phyloP scores from a whole-genome alignment of 2,113 vertebrate genomes.

The Catharus bicknelli region DNA sequence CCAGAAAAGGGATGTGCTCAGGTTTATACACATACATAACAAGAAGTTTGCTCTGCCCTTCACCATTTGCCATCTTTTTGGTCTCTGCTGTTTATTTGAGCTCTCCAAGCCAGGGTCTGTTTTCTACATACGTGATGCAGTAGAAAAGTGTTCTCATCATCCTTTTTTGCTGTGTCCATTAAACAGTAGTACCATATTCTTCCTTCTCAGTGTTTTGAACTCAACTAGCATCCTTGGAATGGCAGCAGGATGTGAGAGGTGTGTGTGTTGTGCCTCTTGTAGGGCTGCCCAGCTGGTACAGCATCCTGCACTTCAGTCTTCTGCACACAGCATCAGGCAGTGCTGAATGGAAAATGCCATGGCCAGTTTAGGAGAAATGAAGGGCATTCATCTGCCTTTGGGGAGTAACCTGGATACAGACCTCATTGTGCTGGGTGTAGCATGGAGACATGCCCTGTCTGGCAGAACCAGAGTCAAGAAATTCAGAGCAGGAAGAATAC shows the following conservation, averaged over 20 bases:
- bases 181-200: neutral
- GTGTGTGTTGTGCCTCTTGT: rapidly evolving
- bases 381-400: neutral
- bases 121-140: neutral
- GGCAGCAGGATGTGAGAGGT: neutral
- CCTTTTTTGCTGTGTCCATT: neutral
- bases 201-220: neutral
- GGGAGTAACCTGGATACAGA: neutral
- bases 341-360: rapidly evolving
- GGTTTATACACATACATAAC: neutral
- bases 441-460: neutral
- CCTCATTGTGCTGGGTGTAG: neutral
- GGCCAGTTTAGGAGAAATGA: neutral
- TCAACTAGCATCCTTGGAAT: neutral
- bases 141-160: neutral
- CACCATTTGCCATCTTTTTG: neutral
- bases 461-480: neutral
- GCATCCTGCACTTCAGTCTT: neutral
- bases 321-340: neutral
- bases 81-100: neutral
- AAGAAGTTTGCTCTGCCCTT: neutral
- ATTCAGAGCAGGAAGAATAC: neutral
- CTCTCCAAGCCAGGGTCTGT: neutral
- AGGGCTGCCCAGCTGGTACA: neutral
- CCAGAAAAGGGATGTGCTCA: rapidly evolving